Evolutionary conservation across 2,888 invertebrate species (phyloP).

Genomic region (Bruchidius siliquastri): DNA sequence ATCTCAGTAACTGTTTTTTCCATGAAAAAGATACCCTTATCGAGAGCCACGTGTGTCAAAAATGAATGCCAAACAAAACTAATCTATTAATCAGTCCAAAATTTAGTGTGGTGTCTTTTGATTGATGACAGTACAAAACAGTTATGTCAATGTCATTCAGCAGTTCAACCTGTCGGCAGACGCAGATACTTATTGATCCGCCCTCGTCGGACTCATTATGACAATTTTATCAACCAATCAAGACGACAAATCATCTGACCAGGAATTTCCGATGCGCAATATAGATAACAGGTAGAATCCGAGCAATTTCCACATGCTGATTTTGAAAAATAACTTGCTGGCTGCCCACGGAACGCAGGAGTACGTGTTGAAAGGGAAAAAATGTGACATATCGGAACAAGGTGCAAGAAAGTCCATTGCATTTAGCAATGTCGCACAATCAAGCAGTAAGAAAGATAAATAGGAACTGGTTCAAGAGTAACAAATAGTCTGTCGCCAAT

Average conservation of each 20-base stretch:
- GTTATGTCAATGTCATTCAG: no score
- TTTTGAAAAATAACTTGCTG: not conserved
- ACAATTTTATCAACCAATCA: not conserved
- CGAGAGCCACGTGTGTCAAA: no score
- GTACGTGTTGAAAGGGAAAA: not conserved
- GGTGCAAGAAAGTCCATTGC: slow-evolving; percentile 1
- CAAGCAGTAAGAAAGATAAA: slow-evolving; percentile 2
- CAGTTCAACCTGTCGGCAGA: no score
- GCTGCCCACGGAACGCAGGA: not conserved
- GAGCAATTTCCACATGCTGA: not conserved
- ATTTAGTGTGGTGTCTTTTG: no score
- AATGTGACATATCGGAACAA: not conserved
- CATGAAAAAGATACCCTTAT: no score
- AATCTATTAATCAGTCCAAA: no score
- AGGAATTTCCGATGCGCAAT: not conserved
- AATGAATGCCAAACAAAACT: no score
- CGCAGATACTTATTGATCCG: no score
- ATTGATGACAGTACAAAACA: no score
- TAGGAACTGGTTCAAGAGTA: slow-evolving; percentile 1
- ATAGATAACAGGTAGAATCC: not conserved
- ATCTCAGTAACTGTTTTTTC: no score
- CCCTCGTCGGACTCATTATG: no score
- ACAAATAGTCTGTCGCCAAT: slow-evolving; percentile 2
- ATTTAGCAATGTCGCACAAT: slow-evolving; percentile 3
- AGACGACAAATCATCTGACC: not conserved